These are phyloP conservation scores for Gastracanthus pulcherrimus DNA, from an alignment of 2,888 invertebrate genomes.

Conservation along the genomic window DNA sequence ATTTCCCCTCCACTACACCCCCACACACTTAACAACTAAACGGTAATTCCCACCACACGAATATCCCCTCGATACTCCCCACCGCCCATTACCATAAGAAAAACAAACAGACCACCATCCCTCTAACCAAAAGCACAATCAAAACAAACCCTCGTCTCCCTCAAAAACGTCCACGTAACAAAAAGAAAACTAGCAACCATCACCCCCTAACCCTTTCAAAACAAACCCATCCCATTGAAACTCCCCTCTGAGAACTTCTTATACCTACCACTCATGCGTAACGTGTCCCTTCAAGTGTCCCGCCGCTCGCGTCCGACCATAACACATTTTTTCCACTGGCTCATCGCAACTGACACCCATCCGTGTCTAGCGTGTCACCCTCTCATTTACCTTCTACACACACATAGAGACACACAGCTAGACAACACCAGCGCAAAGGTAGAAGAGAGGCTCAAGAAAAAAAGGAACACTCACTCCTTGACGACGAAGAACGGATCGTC, in stretches of 20 bases:
- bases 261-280: no score
- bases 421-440: background rate
- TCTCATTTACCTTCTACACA: no score
- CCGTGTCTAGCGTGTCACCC: background rate
- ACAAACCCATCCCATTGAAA: background rate
- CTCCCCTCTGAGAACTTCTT: background rate
- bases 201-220: background rate
- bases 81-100: no score
- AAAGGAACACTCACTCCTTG: constrained; percentile 91
- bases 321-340: background rate
- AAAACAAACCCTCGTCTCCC: no score
- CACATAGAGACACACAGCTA: background rate
- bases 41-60: no score
- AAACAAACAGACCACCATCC: no score
- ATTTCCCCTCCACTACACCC: no score
- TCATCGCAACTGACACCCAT: background rate
- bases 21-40: no score
- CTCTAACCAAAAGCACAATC: background rate
- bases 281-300: background rate
- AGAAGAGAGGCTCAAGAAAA: background rate
- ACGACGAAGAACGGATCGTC: constrained; percentile 99
- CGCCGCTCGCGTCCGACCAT: background rate
- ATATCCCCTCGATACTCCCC: no score
- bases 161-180: background rate
- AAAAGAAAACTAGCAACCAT: background rate